Percentiles rank a stretch among this genome's conserved stretches.
Conservation (phyloP, 1,140 invertebrate genomes). For the Solenopsis fugax region DNA sequence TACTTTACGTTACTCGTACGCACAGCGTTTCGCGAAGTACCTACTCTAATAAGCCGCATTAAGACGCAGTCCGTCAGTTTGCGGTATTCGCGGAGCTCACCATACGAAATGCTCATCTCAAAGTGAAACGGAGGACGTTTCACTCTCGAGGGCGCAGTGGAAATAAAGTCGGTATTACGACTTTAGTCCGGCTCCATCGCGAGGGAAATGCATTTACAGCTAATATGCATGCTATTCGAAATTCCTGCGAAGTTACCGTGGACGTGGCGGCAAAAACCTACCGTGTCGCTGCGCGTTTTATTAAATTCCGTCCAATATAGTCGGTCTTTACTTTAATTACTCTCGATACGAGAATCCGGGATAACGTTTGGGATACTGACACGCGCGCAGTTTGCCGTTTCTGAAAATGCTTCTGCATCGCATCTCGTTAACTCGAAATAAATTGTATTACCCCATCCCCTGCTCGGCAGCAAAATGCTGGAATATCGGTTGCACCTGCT, state of each 20-base stretch:
- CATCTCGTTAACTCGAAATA: conserved; percentile 51
- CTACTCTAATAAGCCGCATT: conserved; percentile 68
- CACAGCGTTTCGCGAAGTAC: conserved; percentile 3
- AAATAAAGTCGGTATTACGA: conserved; percentile 56
- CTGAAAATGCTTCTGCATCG: conserved; percentile 56
- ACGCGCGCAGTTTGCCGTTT: conserved; percentile 22
- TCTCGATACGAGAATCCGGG: conserved; percentile 43
- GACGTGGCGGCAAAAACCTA: conserved; percentile 46
- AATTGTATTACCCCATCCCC: conserved; percentile 37
- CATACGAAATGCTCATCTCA: conserved; percentile 57
- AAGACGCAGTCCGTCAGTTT: conserved; percentile 56
- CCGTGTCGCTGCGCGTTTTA: conserved; percentile 26
- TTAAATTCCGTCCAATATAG: conserved; percentile 26
- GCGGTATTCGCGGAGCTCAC: conserved; percentile 56
- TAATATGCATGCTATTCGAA: conserved; percentile 55
- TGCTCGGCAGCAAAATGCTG: conserved; percentile 20
- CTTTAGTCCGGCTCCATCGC: conserved; percentile 28
- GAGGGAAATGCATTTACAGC: conserved; percentile 54
- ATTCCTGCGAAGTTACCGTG: conserved; percentile 19
- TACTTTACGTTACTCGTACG: conserved; percentile 59
- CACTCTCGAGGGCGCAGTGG: conserved; percentile 31
- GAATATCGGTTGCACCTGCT: conserved; percentile 55
- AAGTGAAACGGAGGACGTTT: conserved; percentile 38
- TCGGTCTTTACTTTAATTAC: conserved; percentile 50
- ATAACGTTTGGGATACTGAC: conserved; percentile 37